Base-by-base conservation (phyloP, 2,113 vertebrate genomes). In the Montifringilla adamsi region DNA sequence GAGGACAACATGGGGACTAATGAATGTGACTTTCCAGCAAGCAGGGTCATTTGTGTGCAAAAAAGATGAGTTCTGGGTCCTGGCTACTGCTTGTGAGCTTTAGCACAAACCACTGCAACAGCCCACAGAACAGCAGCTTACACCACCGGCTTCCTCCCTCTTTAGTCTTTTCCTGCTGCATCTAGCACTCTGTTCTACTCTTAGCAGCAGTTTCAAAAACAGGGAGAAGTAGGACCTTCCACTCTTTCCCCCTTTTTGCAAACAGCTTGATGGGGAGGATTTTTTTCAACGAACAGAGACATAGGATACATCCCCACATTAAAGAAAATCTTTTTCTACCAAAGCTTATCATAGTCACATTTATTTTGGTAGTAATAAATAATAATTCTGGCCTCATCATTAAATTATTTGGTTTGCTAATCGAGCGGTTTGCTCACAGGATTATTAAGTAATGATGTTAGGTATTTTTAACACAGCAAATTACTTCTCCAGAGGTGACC, bases 341-440 rank as follows among this genome's bases (percentile, higher is more conserved):
- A 59, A 91, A 69, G 21, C 13, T 87, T 84, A 47, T 21, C 41
- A 62, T 74, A 74, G 33, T 84, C 22, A 76, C 18, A 46, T 84
- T 76, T 78, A 56, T 84, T 91, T 87, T 82, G 5, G 5, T 55
- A 67, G 13, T 13, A 55, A 80, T 30, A 79, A 78, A 44, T 68
- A 93, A 53, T 49, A 77, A 94, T 85, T 76, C 67, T 85, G 44
- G 16, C 30, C 30, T 91, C 89, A 91, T 70, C 12, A 12, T 33
- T 69, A 39, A 83, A 85, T 95, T 81, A 92, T 89, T 86, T 82
- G 39, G 15, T 69, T 83, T 91, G 59, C 43, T 86, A 33, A 90
- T 81, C 13, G 15, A 92, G 27, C 1, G 3, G 46, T 73, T 83
- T 86, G 12, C 35, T 88, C 35, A 94, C 13, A 63, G 52, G 19